Conservation (phyloP, 2,797 vertebrate genomes). For the Harpagifer antarcticus region DNA sequence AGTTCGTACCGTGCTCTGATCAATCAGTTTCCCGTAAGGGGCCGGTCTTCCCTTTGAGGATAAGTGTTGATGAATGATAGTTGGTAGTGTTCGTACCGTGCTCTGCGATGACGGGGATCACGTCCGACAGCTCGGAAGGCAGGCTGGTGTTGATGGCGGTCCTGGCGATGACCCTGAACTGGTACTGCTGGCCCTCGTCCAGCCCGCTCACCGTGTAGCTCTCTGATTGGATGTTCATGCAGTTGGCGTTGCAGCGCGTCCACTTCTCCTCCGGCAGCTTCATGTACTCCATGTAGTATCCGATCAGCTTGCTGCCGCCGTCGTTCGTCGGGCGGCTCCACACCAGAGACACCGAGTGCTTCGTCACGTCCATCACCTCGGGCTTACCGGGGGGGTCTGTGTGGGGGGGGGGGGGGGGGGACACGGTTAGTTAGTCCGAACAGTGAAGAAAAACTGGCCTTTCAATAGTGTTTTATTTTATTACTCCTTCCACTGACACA, state of each 20-base stretch:
- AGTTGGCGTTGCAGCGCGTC: slow-evolving; percentile 92
- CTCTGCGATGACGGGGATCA: slow-evolving; percentile 92
- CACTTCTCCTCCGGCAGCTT: slow-evolving; percentile 95
- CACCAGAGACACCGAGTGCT: slow-evolving; percentile 90
- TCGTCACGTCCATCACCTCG: slow-evolving; percentile 95
- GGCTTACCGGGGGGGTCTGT: slow-evolving; percentile 94
- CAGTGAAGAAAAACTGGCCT: not conserved
- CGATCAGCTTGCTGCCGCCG: slow-evolving; percentile 96
- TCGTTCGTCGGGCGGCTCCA: slow-evolving; percentile 96
- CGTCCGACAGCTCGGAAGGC: slow-evolving; percentile 96
- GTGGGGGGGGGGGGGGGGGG: slow-evolving; percentile 22
- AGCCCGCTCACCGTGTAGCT: slow-evolving; percentile 91
- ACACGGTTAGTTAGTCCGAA: not conserved
- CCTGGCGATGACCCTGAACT: slow-evolving; percentile 96
- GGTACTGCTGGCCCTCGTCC: slow-evolving; percentile 93
- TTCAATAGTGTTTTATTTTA: too few relatives aligned
- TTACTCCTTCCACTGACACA: too few relatives aligned
- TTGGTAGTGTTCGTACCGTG: slow-evolving; percentile 74
- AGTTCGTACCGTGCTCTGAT: too few relatives aligned
- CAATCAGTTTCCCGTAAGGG: too few relatives aligned
- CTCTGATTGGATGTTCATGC: slow-evolving; percentile 93
- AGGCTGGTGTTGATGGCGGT: slow-evolving; percentile 92
- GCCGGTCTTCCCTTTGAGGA: not conserved
- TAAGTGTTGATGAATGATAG: not conserved
- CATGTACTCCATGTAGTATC: slow-evolving; percentile 93